Conservation (phyloP, 1,140 invertebrate genomes). For the Musca domestica region DNA sequence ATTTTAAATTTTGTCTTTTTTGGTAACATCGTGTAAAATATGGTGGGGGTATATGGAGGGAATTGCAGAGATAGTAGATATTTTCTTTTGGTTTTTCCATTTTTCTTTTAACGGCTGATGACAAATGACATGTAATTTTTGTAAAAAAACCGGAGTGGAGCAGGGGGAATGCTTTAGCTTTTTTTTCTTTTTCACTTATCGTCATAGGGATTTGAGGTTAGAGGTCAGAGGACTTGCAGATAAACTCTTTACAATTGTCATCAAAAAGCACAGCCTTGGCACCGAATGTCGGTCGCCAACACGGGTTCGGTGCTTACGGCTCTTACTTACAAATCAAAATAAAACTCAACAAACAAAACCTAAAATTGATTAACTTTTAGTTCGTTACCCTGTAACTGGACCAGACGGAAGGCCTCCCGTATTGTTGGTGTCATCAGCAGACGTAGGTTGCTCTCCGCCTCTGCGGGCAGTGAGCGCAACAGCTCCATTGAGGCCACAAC, state of each 20-base stretch:
- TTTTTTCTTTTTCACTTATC: too few relatives aligned
- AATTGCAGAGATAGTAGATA: too few relatives aligned
- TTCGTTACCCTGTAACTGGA: slow-evolving; percentile 53
- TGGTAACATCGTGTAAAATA: too few relatives aligned
- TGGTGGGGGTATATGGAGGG: too few relatives aligned
- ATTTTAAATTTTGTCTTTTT: too few relatives aligned
- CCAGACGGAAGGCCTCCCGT: slow-evolving; percentile 50
- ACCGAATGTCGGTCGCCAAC: too few relatives aligned
- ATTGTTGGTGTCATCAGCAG: slow-evolving; percentile 52
- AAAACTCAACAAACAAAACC: slow-evolving; percentile 54
- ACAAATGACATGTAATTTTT: too few relatives aligned
- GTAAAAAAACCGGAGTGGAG: too few relatives aligned
- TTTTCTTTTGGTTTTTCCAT: too few relatives aligned
- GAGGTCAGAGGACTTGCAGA: neutral
- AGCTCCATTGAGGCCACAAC: slow-evolving; percentile 53
- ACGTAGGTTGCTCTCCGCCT: slow-evolving; percentile 49
- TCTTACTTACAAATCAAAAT: slow-evolving; percentile 50
- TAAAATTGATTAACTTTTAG: slow-evolving; percentile 53
- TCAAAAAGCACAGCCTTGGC: too few relatives aligned
- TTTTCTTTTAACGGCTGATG: too few relatives aligned
- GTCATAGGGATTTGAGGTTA: neutral
- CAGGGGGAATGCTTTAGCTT: too few relatives aligned
- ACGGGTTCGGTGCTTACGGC: neutral
- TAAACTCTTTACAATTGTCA: neutral
- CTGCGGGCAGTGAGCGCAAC: slow-evolving; percentile 43